Percentiles rank a stretch among this genome's conserved stretches.
Conservation (phyloP, 2,797 vertebrate genomes). For the Gymnoscopelus braueri region DNA sequence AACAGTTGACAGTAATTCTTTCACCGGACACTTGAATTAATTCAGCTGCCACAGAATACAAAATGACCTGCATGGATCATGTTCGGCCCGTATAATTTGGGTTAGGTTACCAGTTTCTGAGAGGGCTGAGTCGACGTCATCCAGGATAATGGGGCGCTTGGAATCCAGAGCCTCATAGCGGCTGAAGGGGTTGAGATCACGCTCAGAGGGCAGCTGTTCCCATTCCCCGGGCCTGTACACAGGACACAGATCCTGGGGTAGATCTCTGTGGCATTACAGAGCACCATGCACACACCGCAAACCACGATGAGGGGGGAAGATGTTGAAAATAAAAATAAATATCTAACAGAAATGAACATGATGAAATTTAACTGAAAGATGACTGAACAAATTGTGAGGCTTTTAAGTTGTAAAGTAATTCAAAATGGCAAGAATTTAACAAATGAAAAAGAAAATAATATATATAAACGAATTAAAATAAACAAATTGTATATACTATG, state of each 20-base stretch:
- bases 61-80: not conserved
- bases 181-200: conserved; percentile 95
- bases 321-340: conserved; percentile 77
- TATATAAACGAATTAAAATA: not conserved
- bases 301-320: conserved; percentile 74
- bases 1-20: too few relatives aligned
- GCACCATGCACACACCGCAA: conserved; percentile 53
- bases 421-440: conserved; percentile 62
- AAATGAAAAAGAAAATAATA: conserved; percentile 26
- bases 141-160: conserved; percentile 79
- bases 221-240: conserved; percentile 99
- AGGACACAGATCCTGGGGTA: conserved; percentile 99
- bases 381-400: conserved; percentile 66
- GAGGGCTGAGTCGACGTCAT: conserved; percentile 73
- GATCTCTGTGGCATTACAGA: conserved; percentile 87
- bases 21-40: too few relatives aligned
- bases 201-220: conserved; percentile 96
- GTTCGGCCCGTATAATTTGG: not conserved
- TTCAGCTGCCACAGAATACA: too few relatives aligned
- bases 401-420: conserved; percentile 49
- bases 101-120: conserved; percentile 64
- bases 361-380: conserved; percentile 39
- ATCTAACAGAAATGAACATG: conserved; percentile 64
- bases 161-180: conserved; percentile 90
- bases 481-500: not conserved